These are phyloP conservation scores for Amblyornis subalaris DNA, from an alignment of 2,113 vertebrate species.

Conservation along the genomic window DNA sequence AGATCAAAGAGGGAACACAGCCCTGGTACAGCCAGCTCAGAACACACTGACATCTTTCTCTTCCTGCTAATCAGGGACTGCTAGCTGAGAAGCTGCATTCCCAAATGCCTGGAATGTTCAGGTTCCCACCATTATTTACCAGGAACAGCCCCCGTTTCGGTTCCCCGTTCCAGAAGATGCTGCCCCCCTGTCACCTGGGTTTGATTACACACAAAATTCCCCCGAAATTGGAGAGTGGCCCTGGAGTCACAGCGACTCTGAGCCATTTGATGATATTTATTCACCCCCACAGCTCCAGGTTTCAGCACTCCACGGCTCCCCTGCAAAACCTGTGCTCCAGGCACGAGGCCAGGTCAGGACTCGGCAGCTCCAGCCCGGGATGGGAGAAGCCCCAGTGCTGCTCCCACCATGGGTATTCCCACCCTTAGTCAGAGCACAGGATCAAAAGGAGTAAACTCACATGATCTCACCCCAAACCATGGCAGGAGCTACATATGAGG, in stretches of 20 bases:
- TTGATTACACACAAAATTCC: not conserved
- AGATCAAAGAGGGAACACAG: not conserved
- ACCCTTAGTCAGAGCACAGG: fast-evolving
- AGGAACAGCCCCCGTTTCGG: not conserved
- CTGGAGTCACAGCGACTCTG: not conserved
- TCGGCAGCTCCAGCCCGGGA: not conserved
- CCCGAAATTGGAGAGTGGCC: fast-evolving
- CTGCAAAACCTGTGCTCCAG: not conserved
- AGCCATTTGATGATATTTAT: not conserved
- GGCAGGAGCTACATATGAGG: fast-evolving
- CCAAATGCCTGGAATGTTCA: not conserved
- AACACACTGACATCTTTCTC: not conserved
- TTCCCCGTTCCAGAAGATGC: fast-evolving
- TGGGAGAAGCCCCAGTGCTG: not conserved
- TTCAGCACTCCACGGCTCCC: not conserved
- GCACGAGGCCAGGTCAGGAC: fast-evolving
- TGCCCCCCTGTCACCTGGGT: not conserved
- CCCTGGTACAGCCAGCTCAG: not conserved
- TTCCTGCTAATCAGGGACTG: not conserved
- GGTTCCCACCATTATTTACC: not conserved
- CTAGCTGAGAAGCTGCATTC: not conserved
- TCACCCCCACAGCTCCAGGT: not conserved
- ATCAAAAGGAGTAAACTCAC: not conserved
- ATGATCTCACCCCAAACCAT: not conserved
- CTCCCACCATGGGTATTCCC: fast-evolving